Percentiles rank a stretch among this genome's conserved stretches.
phyloP scores from a whole-genome alignment of 2,888 invertebrate species.

The Drosophila barbarae region DNA sequence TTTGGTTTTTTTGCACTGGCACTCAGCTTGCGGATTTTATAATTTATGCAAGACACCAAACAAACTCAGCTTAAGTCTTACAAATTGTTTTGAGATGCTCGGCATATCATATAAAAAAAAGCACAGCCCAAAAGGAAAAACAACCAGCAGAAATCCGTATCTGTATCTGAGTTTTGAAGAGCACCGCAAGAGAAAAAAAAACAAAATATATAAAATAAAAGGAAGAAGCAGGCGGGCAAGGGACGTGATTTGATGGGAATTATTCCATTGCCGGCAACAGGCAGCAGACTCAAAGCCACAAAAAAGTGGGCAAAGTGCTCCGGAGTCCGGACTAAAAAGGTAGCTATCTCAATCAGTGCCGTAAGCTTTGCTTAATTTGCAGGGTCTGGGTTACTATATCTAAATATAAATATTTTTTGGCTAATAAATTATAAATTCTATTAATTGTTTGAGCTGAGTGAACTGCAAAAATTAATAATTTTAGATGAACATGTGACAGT shows the following conservation, averaged over 20 bases:
- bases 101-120: slow-evolving; percentile 51
- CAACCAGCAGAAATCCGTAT: slow-evolving; percentile 36
- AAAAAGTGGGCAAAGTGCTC: slow-evolving; percentile 39
- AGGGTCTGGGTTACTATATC: not conserved
- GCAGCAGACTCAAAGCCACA: slow-evolving; percentile 33
- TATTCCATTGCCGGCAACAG: slow-evolving; percentile 51
- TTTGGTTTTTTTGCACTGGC: slow-evolving; percentile 24
- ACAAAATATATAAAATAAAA: not conserved
- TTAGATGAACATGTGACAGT: too few relatives aligned
- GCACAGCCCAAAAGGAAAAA: slow-evolving; percentile 14
- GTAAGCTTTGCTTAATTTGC: not conserved
- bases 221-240: slow-evolving; percentile 10
- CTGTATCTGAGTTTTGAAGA: slow-evolving; percentile 67
- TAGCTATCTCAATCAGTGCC: slow-evolving; percentile 19
- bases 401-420: too few relatives aligned
- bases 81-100: slow-evolving; percentile 72
- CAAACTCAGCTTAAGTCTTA: slow-evolving; percentile 61
- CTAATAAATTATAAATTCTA: not conserved
- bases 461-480: too few relatives aligned
- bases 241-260: slow-evolving; percentile 70
- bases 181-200: slow-evolving; percentile 53
- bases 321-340: slow-evolving; percentile 32
- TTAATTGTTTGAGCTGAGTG: not conserved
- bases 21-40: slow-evolving; percentile 60
- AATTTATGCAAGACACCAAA: slow-evolving; percentile 71